Evolutionary conservation across 2,113 vertebrate species (phyloP).

Genomic region (Capreolus pygargus): DNA sequence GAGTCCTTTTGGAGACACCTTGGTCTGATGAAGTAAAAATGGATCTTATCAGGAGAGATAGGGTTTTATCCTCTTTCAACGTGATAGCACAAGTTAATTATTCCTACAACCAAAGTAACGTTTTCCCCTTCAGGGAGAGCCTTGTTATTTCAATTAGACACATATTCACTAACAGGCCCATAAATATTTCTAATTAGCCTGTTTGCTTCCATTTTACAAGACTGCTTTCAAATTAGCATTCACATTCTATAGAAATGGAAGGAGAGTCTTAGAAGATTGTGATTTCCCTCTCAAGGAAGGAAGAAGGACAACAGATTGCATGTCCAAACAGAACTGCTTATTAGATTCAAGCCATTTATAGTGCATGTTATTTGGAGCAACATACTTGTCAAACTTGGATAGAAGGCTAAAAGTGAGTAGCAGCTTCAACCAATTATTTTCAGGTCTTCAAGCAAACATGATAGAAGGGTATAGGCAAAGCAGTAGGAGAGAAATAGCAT

Average conservation of each 20-base stretch:
- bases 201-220: constrained; percentile 73
- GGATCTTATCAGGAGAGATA: neutral
- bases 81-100: constrained; percentile 42
- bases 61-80: constrained; percentile 5
- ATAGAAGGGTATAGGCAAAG: constrained; percentile 25
- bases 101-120: constrained; percentile 56
- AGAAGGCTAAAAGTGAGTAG: constrained; percentile 43
- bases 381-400: constrained; percentile 36
- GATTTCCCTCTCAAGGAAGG: constrained; percentile 61
- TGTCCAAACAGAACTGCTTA: constrained; percentile 37
- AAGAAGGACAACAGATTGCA: neutral
- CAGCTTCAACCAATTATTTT: constrained; percentile 56
- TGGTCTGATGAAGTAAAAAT: constrained; percentile 2
- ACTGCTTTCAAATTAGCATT: constrained; percentile 74
- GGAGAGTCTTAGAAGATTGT: constrained; percentile 42
- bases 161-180: constrained; percentile 73
- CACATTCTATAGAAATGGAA: constrained; percentile 53
- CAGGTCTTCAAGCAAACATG: constrained; percentile 34
- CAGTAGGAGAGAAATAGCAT: constrained; percentile 12
- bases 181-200: constrained; percentile 82
- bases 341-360: constrained; percentile 63
- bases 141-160: constrained; percentile 79
- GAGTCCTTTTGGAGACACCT: constrained; percentile 23
- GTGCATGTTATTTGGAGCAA: constrained; percentile 32
- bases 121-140: constrained; percentile 69